Base-by-base conservation (phyloP, 1,140 invertebrate species). In the Dryas iulia region DNA sequence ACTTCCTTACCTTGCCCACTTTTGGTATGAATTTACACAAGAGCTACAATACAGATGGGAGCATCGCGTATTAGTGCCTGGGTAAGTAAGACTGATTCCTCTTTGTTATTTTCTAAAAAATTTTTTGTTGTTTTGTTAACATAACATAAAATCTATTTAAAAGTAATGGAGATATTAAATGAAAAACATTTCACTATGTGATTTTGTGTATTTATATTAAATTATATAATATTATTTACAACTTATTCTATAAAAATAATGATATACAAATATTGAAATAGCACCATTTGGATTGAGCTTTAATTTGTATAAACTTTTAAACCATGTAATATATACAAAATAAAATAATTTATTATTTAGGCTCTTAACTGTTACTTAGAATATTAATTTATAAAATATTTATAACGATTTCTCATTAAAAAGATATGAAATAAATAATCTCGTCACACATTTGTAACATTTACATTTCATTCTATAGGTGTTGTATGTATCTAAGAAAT, bases 31-130 rank as follows among this genome's bases (percentile, higher is more conserved):
- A 81, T 96, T 99, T 82, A 94, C 96, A 0, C 94, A 97, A 71
- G 98, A 99, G 86, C 94, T 99, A 73, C 94, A 97, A 63, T 97
- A 96, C 80, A 92, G 98, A 26, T 98, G 97, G 97, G 97, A 99
- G 72, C 96, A 96, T 75, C 94, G 92, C 31, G 94, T 96, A 64
- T 76, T 93, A 11, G 95, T 99, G 71, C 95, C 96, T 12, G 98
- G 97, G 97, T 98, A 91, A 96, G 96, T 96, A 47, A 47, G n/a
- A 21, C n/a, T n/a, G 14, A n/a, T 14, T 61, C 57, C 28, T 10
- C 21, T 54, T 54, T 54, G 7, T 54, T 54, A 24, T 26, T 12
- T 31, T 54, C 3, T 23, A 24, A 21, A 14, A 39, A 39, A 39
- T 39, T n/a, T n/a, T n/a, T n/a, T n/a, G n/a, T n/a, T n/a, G n/a